Evolutionary conservation across 2,888 invertebrate species (phyloP), one percentile per base, ranked within the genome.

Genomic region (Caenorhabditis japonica): DNA sequence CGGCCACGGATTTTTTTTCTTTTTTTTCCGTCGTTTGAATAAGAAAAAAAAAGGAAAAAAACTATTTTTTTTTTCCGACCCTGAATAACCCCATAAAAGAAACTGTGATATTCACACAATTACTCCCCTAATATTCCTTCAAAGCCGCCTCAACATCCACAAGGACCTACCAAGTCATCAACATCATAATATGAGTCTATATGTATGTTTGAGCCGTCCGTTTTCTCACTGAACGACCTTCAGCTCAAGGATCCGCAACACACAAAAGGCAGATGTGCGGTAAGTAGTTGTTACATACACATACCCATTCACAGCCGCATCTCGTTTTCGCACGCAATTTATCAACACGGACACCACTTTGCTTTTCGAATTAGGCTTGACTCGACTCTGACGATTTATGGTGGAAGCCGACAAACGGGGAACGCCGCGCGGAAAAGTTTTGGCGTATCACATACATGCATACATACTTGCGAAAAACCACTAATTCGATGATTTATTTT

Each of bases 231-330:
- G n/a, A 52, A 21, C 51, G 62, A 62, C 62, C 62, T 62, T 62
- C 38, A 21, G 19, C 46, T 60, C 38, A 53, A 62, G 62, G 46
- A 58, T 58, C 30, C 25, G 44, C 38, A 46, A 62, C n/a, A n/a
- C n/a, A n/a, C 62, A 62, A 62, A 62, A 62, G 62, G 62, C 62
- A 62, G 62, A 62, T 62, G 61, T 61, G 46, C 46, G 38, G 39
- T 53, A 46, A 62, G 62, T 62, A 62, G 62, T 62, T 53, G 62
- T 62, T 43, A 53, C 53, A 62, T 53, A 52, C 25, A 25, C 21
- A 17, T 5, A 8, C 27, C n/a, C 23, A 27, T 39, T 33, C n/a
- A n/a, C n/a, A n/a, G n/a, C n/a, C n/a, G n/a, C n/a, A n/a, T n/a
- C n/a, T 58, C 34, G 36, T 46, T 58, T 27, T 58, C 49, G 23